Base-by-base conservation (phyloP, 2,113 vertebrate species). In the Cyanoliseus patagonus region DNA sequence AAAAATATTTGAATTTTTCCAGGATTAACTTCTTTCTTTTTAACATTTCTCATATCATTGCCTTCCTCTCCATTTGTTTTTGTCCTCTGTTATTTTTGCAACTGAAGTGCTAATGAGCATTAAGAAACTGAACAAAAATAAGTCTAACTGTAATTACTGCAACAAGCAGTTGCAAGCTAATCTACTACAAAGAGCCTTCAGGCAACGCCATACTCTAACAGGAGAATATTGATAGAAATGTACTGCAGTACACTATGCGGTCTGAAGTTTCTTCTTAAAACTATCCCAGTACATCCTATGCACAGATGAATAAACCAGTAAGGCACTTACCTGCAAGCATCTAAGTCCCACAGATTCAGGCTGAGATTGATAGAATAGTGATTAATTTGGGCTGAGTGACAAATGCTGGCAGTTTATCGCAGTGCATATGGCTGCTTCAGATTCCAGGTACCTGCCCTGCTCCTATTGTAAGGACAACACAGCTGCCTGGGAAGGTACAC, bases 351-450 rank as follows among this genome's bases (percentile, higher is more conserved):
- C 7, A 61, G 61, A 91, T 70, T 67, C 4, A 49, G 42, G 33
- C 10, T 55, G 44, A 86, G 10, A 81, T 20, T 61, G 55, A 35
- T 0, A n/a, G 44, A 61, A 83, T 0, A 18, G 17, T 10, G 10
- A 95, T 62, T 73, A 55, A 52, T 0, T 42, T 8, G 16, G 44
- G 70, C 35, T 85, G 30, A 87, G 7, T 41, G 63, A 73, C 39
- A 88, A 72, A 76, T 3, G 4, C 11, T 5, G 0, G 35, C 47
- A 20, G 13, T 41, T 90, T 85, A 68, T 2, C 0, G 3, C 1
- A 1, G 23, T 57, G 25, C 31, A 42, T 75, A 61, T 5, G 17
- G 64, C 30, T 69, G 31, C 78, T 75, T 18, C 3, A 3, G 23
- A 41, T 42, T 64, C 15, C 42, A 77, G 30, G 33, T 25, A 55